Base-by-base conservation (phyloP, 2,797 vertebrate genomes). In the Margarornis squamiger region DNA sequence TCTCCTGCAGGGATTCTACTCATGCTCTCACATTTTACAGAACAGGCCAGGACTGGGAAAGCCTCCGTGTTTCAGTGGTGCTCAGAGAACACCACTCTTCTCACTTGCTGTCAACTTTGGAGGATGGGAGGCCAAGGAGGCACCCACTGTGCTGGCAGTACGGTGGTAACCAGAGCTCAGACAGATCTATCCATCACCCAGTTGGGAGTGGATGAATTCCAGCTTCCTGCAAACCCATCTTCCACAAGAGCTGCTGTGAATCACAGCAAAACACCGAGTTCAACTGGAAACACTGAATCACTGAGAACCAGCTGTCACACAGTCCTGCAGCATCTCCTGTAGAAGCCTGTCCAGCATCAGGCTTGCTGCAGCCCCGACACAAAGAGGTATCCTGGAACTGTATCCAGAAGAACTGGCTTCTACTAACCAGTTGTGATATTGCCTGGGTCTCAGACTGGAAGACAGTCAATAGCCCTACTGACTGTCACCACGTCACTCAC, bases 121-220 rank as follows among this genome's bases (percentile, higher is more conserved):
- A 83, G 22, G 38, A 29, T 10, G 13, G n/a, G 19, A 63, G 32
- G 34, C 26, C 62, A 49, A 39, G n/a, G 63, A 85, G 20, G n/a
- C 43, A 79, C 10, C 48, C 17, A 27, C 63, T 82, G 24, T 27
- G 32, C 63, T 81, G 67, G 23, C 71, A 88, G 34, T 48, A 48
- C 0, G 0, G 49, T 32, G 34, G 52, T 45, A 93, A 74, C 8
- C 72, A 32, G n/a, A 67, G 68, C 34, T 74, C 74, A 62, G 57
- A 71, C 38, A 92, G 86, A 92, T 36, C 58, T n/a, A 83, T 68
- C 71, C 54, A 88, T 63, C 70, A 84, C 14, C 48, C 57, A 62
- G 45, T 2, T 1, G 0, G 67, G n/a, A 70, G 34, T 4, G 4
- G 79, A 75, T 75, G 73, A 76, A 73, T 88, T 72, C 62, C 76